A percentile compares a stretch with the other conserved stretches of the same genome.
Conservation (phyloP, 2,113 vertebrate genomes). For the Climacteris rufus region DNA sequence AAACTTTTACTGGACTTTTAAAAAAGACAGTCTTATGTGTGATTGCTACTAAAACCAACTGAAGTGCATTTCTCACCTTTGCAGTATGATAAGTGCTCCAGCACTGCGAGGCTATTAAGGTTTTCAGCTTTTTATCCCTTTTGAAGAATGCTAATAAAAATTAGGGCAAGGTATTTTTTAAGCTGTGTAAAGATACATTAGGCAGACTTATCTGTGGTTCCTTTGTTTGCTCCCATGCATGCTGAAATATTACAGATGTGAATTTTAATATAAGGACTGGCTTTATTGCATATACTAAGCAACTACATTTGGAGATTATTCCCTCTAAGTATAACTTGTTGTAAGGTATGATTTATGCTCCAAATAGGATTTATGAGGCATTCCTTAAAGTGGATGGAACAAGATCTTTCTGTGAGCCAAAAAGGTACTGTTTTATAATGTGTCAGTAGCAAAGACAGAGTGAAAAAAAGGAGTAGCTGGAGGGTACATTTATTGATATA, state of each 20-base stretch:
- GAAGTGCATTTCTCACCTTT: background rate
- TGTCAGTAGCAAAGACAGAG: background rate
- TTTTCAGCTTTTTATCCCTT: background rate
- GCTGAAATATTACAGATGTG: background rate
- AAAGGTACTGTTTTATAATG: background rate
- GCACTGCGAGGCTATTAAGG: background rate
- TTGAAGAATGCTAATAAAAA: background rate
- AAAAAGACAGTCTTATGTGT: background rate
- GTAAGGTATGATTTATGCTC: constrained; percentile 1
- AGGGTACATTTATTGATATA: background rate
- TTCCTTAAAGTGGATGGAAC: background rate
- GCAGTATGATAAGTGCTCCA: background rate
- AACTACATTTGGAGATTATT: background rate
- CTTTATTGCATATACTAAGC: background rate
- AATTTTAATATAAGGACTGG: background rate
- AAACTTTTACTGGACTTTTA: background rate
- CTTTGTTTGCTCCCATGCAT: background rate
- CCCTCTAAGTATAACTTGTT: constrained; percentile 7
- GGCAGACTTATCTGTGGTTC: background rate
- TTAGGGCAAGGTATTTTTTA: background rate
- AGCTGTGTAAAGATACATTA: background rate
- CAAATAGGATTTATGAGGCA: constrained; percentile 25
- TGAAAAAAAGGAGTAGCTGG: background rate
- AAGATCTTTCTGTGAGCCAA: background rate
- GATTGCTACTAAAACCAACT: background rate